Percentiles rank a stretch among this genome's conserved stretches.
phyloP scores from a whole-genome alignment of 1,140 invertebrate species.

The Lucilia sericata region DNA sequence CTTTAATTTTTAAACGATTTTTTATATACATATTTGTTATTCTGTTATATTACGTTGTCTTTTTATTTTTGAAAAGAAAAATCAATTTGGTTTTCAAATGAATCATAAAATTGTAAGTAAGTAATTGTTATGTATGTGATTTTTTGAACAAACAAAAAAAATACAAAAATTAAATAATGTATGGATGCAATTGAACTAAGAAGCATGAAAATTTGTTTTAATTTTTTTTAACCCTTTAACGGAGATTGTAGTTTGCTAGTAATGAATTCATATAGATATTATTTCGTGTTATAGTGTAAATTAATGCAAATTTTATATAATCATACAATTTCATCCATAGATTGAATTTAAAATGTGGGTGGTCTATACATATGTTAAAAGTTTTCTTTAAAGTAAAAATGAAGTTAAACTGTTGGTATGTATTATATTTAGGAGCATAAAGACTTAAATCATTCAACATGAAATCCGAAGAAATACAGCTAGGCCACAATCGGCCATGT shows the following conservation, averaged over 20 bases:
- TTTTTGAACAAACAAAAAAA: background rate
- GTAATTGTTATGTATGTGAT: background rate
- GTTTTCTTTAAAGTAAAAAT: no score
- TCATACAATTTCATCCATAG: no score
- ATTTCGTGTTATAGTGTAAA: background rate
- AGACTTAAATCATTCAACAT: no score
- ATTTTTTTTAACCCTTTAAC: background rate
- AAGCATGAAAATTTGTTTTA: background rate
- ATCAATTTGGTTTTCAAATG: conserved; percentile 14
- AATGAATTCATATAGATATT: no score
- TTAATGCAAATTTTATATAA: background rate
- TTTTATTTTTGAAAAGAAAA: background rate
- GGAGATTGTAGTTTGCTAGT: no score
- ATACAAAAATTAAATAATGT: background rate
- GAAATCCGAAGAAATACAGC: no score
- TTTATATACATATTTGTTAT: background rate
- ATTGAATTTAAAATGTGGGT: no score
- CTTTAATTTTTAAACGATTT: background rate
- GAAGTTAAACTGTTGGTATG: no score
- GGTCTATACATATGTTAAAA: no score
- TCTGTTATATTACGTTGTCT: background rate
- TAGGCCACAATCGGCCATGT: no score
- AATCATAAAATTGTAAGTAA: conserved; percentile 10
- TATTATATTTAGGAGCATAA: no score
- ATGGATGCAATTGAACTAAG: background rate